These are phyloP conservation scores for Rhingia campestris DNA, from an alignment of 2,888 invertebrate species.

Conservation along the genomic window DNA sequence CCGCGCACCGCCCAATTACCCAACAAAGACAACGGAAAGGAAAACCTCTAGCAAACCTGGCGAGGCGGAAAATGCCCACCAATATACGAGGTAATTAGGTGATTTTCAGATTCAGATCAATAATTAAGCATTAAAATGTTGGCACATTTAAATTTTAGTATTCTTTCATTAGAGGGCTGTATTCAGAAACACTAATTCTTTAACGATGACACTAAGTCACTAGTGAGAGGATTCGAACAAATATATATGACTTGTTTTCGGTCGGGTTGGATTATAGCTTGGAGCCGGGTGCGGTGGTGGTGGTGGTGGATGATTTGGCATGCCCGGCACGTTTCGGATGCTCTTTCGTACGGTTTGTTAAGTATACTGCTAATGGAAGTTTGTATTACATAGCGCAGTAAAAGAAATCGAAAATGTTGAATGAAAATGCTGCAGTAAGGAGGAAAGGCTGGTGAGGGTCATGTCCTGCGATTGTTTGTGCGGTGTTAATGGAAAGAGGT, in stretches of 20 bases:
- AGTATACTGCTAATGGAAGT: conserved; percentile 68
- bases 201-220: background rate
- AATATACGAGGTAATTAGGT: conserved; percentile 50
- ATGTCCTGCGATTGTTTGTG: conserved; percentile 58
- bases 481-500: conserved; percentile 51
- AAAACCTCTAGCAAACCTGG: background rate
- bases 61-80: background rate
- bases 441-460: conserved; percentile 22
- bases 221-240: conserved; percentile 21
- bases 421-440: conserved; percentile 67
- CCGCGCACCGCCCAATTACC: conserved; percentile 48
- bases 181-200: background rate
- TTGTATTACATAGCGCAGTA: conserved; percentile 61
- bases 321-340: conserved; percentile 64
- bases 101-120: conserved; percentile 59
- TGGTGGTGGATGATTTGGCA: conserved; percentile 43
- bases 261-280: conserved; percentile 23
- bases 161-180: conserved; percentile 28
- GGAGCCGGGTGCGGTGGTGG: background rate
- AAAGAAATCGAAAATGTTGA: conserved; percentile 67
- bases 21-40: conserved; percentile 8
- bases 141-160: conserved; percentile 63
- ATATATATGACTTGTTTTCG: conserved; percentile 26
- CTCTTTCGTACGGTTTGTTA: conserved; percentile 63
- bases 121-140: conserved; percentile 70